Conservation (phyloP, 2,113 vertebrate species). For the Maylandia zebra region DNA sequence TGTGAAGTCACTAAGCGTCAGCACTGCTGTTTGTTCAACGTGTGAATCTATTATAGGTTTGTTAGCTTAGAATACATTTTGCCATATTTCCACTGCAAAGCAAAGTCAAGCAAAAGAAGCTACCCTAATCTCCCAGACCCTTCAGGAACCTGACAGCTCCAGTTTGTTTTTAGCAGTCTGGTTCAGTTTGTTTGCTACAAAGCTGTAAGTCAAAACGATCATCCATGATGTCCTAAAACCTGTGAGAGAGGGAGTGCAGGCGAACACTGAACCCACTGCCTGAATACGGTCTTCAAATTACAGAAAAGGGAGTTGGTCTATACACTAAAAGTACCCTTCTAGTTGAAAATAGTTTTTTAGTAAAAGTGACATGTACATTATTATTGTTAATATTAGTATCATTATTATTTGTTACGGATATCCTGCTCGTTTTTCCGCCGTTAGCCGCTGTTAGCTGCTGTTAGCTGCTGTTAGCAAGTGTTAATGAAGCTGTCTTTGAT, state of each 20-base stretch:
- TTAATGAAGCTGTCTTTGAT: neutral
- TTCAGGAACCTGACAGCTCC: neutral
- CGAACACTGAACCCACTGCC: neutral
- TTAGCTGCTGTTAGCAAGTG: accelerated
- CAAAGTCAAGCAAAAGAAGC: neutral
- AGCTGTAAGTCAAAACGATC: accelerated
- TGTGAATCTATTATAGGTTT: neutral
- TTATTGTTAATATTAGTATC: neutral
- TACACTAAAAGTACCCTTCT: accelerated
- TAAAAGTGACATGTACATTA: neutral
- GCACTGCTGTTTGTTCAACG: accelerated
- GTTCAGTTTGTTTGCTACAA: neutral
- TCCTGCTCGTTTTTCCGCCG: accelerated
- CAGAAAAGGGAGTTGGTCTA: neutral
- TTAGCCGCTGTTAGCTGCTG: accelerated
- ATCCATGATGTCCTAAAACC: neutral
- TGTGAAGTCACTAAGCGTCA: neutral
- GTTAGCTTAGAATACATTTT: neutral
- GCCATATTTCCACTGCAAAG: neutral
- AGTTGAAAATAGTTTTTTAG: neutral
- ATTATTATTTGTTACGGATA: accelerated
- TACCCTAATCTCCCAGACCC: accelerated
- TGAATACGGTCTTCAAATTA: neutral
- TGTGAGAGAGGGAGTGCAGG: neutral
- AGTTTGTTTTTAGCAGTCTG: neutral